Evolutionary conservation across 2,888 invertebrate genomes (phyloP).

Genomic region (Stenolophus ochropezus): DNA sequence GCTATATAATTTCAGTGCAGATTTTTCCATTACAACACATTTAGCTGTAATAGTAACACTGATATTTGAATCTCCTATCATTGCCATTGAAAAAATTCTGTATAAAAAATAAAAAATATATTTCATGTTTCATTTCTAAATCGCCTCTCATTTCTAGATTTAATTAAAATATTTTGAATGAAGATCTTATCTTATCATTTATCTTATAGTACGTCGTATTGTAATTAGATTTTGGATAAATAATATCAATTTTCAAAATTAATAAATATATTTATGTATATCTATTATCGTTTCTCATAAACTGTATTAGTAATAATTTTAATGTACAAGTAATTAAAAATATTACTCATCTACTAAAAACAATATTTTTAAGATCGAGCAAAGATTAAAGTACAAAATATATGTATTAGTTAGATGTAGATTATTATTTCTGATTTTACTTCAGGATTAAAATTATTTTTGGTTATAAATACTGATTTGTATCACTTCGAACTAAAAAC

Average conservation of each 20-base stretch:
- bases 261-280: neutral
- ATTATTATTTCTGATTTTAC: no score
- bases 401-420: no score
- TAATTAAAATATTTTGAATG: no score
- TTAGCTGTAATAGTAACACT: slow-evolving; percentile 70
- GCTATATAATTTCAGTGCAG: slow-evolving; percentile 71
- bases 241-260: neutral
- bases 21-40: slow-evolving; percentile 69
- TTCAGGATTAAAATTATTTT: no score
- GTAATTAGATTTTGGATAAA: neutral
- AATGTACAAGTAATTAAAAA: neutral
- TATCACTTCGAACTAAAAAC: no score
- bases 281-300: neutral
- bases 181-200: neutral
- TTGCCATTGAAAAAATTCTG: slow-evolving; percentile 69
- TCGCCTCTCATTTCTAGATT: no score
- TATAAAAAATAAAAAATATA: neutral
- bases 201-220: neutral
- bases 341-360: no score
- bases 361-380: no score
- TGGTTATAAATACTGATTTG: no score
- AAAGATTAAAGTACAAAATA: no score
- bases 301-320: neutral
- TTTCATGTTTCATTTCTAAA: neutral
- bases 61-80: slow-evolving; percentile 71